Evolutionary conservation across 1,140 invertebrate species (phyloP).

Genomic region (Pogonognathellus flavescens): DNA sequence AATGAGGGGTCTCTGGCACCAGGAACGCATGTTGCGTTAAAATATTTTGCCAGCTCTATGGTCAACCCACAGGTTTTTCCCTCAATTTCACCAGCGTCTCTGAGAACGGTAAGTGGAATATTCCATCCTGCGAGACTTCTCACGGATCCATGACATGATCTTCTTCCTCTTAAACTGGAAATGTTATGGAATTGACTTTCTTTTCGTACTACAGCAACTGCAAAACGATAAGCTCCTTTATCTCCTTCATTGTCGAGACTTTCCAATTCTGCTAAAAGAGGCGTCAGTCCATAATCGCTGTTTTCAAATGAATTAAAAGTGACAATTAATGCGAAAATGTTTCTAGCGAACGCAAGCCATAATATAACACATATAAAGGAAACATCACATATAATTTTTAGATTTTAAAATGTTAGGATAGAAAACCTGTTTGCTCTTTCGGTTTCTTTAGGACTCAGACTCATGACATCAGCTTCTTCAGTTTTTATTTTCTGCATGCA

Average conservation of each 20-base stretch:
- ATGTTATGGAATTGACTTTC: conserved; percentile 69
- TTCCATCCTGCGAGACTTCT: conserved; percentile 71
- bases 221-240: conserved; percentile 71
- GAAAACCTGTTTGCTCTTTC: conserved; percentile 73
- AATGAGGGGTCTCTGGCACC: conserved; percentile 68
- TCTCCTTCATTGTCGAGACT: conserved; percentile 68
- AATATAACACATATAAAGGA: too few relatives aligned
- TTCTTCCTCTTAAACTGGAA: conserved; percentile 72
- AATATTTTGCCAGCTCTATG: conserved; percentile 72
- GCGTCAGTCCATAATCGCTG: conserved; percentile 71
- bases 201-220: conserved; percentile 76
- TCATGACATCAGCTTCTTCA: conserved; percentile 77
- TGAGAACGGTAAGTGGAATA: conserved; percentile 72
- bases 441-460: conserved; percentile 75
- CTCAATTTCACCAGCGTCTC: conserved; percentile 71
- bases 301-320: too few relatives aligned
- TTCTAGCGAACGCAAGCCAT: too few relatives aligned
- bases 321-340: too few relatives aligned
- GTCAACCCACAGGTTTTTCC: conserved; percentile 70
- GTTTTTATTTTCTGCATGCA: conserved; percentile 79
- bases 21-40: conserved; percentile 71
- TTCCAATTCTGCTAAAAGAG: conserved; percentile 74
- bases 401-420: too few relatives aligned
- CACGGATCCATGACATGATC: conserved; percentile 73
- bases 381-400: not conserved